Base-by-base conservation (phyloP, 2,888 invertebrate species). In the Drosophila greeni region DNA sequence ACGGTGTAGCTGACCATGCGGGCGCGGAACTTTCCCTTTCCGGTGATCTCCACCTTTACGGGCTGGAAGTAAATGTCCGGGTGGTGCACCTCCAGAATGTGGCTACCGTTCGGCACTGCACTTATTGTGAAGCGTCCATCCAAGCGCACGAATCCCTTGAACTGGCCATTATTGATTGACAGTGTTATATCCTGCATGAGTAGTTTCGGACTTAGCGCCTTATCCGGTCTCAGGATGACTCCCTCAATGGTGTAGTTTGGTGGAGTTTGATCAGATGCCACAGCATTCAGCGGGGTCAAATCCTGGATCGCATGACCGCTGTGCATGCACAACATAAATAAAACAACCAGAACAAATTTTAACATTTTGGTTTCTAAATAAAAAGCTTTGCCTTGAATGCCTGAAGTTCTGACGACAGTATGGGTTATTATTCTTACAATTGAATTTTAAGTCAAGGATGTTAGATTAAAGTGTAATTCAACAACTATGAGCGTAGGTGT, bases 21-120 rank as follows among this genome's bases (percentile, higher is more conserved):
- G 0, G 98, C 98, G 74, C 99, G 91, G 82, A 95, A 95, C 89
- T 98, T 99, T 24, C 99, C 99, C 88, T 97, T 97, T 0, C 95
- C 94, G 86, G 95, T 97, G 59, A 99, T 97, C 90, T 99, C 99
- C 3, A 99, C 96, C 67, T 98, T 91, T 2, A 88, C 72, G 64
- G 97, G 95, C 86, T 98, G 98, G 87, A 97, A 99, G 70, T 94
- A 91, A 84, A 93, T 96, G 85, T 97, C 95, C 0, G 97, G 95
- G 89, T 98, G 94, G 18, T 95, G 89, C 2, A 97, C 93, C 90
- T 99, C 98, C 0, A 99, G 91, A 8, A 99, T 92, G 87, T 98
- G 98, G 0, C 97, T 98, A 3, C 98, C 98, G 0, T 95, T 92
- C 0, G 96, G 95, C 0, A 98, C 91, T 81, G 95, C 96, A 82